phyloP scores from a whole-genome alignment of 2,113 vertebrate species.

The Vulpes vulpes region DNA sequence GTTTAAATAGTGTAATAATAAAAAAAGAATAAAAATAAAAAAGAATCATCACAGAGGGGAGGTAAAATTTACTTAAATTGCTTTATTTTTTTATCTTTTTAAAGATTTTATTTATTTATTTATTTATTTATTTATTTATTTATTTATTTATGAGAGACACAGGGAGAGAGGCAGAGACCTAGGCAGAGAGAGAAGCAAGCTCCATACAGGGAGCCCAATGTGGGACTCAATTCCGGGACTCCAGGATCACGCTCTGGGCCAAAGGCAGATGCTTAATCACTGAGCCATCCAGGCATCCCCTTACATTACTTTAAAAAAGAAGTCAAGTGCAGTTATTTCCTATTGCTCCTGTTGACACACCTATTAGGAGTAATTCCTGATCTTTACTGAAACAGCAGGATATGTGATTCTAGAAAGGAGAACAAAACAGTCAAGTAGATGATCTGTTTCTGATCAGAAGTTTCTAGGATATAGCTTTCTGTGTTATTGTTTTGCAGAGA shows the following conservation, averaged over 20 bases:
- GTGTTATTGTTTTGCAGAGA: background rate
- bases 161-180: no score
- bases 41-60: background rate
- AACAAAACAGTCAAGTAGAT: background rate
- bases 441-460: conserved; percentile 23
- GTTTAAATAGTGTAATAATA: background rate
- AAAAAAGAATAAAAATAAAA: background rate
- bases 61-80: background rate
- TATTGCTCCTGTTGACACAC: background rate
- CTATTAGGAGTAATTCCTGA: background rate
- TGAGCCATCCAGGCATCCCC: no score
- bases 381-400: background rate
- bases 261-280: no score
- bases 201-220: no score
- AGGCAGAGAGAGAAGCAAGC: no score
- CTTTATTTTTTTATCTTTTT: background rate
- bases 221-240: no score
- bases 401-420: background rate
- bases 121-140: no score
- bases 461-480: background rate
- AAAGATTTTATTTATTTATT: no score
- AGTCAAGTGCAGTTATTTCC: background rate
- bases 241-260: no score
- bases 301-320: no score
- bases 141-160: no score